Evolutionary conservation across 1,140 invertebrate species (phyloP).

Genomic region (Belonocnema kinseyi): DNA sequence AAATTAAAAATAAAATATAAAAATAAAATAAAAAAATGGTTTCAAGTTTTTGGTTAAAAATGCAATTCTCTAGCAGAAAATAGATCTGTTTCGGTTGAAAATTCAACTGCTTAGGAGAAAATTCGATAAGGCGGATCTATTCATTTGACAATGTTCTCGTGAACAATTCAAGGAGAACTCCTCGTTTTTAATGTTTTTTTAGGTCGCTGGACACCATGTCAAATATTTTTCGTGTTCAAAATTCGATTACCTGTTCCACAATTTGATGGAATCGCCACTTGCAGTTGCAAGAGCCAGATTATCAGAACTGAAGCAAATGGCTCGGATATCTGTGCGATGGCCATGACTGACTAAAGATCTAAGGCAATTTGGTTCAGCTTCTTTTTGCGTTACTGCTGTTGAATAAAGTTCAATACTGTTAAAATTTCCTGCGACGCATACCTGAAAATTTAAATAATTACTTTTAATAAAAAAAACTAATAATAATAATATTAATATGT

Average conservation of each 20-base stretch:
- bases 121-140: too few species aligned
- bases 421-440: constrained; percentile 78
- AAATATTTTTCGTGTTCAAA: too few species aligned
- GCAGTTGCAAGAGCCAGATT: constrained; percentile 90
- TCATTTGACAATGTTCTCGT: too few species aligned
- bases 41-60: too few species aligned
- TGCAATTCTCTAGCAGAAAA: too few species aligned
- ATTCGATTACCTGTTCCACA: constrained; percentile 90
- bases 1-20: too few species aligned
- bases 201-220: too few species aligned
- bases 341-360: constrained; percentile 78
- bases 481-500: neutral
- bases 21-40: too few species aligned
- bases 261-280: constrained; percentile 90
- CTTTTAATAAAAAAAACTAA: neutral
- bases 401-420: constrained; percentile 84
- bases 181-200: too few species aligned
- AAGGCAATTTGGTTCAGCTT: constrained; percentile 75
- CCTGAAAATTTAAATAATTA: constrained; percentile 54
- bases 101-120: too few species aligned
- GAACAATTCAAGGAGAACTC: too few species aligned
- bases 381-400: constrained; percentile 73
- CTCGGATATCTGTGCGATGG: constrained; percentile 92
- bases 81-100: too few species aligned
- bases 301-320: constrained; percentile 93